phyloP scores from a whole-genome alignment of 1,140 invertebrate species.

The Drosophila arawakana region DNA sequence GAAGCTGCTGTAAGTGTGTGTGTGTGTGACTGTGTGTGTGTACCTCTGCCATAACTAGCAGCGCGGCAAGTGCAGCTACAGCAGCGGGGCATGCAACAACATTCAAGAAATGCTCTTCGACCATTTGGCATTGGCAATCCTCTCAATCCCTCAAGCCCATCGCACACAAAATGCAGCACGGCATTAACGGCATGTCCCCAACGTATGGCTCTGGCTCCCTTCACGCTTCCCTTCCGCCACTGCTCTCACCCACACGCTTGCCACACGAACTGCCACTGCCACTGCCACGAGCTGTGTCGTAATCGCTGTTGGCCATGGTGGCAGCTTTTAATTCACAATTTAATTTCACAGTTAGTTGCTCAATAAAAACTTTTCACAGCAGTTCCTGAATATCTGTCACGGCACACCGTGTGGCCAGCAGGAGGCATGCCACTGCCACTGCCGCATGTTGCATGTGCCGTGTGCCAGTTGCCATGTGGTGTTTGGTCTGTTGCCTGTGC shows the following conservation, averaged over 20 bases:
- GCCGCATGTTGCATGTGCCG: background rate
- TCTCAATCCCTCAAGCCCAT: slow-evolving; percentile 38
- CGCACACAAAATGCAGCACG: slow-evolving; percentile 45
- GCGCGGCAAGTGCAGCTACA: slow-evolving; percentile 16
- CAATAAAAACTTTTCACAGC: slow-evolving; percentile 57
- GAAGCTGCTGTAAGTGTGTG: slow-evolving; percentile 43
- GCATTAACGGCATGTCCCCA: slow-evolving; percentile 65
- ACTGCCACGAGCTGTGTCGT: slow-evolving; percentile 21
- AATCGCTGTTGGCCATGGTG: slow-evolving; percentile 49
- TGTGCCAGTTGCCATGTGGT: background rate
- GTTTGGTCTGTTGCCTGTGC: background rate
- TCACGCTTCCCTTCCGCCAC: background rate
- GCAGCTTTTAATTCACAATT: slow-evolving; percentile 76
- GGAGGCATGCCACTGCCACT: too few species aligned
- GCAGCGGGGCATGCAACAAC: slow-evolving; percentile 22
- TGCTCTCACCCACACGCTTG: background rate
- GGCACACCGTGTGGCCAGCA: background rate
- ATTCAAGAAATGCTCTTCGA: slow-evolving; percentile 49
- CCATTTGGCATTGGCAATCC: slow-evolving; percentile 46
- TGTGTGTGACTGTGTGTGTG: background rate
- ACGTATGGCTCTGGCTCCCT: background rate
- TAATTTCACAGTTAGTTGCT: slow-evolving; percentile 74
- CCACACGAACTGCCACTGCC: slow-evolving; percentile 10
- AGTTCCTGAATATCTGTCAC: slow-evolving; percentile 46
- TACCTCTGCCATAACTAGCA: slow-evolving; percentile 65